These are phyloP conservation scores for Chloropsis cyanopogon DNA, from an alignment of 2,113 vertebrate species.

Conservation along the genomic window DNA sequence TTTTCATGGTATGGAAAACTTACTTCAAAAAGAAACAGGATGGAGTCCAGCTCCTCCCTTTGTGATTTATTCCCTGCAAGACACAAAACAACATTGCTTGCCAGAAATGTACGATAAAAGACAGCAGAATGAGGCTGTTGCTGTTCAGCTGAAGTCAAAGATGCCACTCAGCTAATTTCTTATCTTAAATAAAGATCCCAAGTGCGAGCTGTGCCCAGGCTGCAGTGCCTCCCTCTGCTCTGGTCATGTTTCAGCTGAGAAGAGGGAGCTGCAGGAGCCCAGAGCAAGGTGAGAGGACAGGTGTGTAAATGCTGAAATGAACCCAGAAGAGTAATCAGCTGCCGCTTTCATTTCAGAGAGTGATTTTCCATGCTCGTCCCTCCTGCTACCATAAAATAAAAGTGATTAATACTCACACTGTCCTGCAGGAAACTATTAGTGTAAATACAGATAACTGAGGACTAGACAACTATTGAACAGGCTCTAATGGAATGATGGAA, in stretches of 20 bases:
- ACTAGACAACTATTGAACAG: background rate
- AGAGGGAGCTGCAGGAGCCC: background rate
- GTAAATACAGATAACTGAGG: background rate
- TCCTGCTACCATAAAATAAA: background rate
- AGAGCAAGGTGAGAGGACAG: too few relatives aligned
- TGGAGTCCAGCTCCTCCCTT: constrained; percentile 99
- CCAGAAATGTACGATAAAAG: accelerated
- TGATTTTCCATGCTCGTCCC: background rate
- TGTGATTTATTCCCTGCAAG: constrained; percentile 97
- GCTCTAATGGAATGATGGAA: background rate
- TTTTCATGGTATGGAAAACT: constrained; percentile 51
- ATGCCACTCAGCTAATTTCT: background rate
- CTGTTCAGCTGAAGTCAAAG: background rate
- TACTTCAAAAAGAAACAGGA: constrained; percentile 99
- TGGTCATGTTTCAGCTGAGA: background rate
- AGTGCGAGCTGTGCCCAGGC: background rate
- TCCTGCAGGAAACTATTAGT: background rate
- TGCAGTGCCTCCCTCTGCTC: background rate
- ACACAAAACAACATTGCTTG: constrained; percentile 13
- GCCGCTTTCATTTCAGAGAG: background rate
- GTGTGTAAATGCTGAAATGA: accelerated
- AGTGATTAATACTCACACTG: background rate
- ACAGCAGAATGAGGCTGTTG: accelerated
- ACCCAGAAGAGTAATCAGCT: background rate
- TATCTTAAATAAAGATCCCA: background rate